A percentile compares a stretch with the other conserved stretches of the same genome.
These are phyloP conservation scores for Cebidichthys violaceus DNA, from an alignment of 2,113 vertebrate genomes.

Conservation along the genomic window DNA sequence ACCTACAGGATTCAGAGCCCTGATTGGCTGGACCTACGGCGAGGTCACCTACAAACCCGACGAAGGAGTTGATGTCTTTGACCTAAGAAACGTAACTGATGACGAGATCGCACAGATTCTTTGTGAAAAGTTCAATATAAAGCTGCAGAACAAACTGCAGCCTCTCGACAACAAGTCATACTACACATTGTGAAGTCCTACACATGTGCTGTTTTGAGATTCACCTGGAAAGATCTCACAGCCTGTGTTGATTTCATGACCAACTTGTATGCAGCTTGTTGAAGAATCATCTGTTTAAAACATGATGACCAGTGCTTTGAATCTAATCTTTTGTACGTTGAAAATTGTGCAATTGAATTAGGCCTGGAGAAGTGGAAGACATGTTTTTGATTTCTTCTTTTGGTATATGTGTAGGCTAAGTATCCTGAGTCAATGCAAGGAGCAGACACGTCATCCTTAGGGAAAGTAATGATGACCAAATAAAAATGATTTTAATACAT, in stretches of 20 bases:
- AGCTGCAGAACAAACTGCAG: conserved; percentile 76
- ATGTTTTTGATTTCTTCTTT: neutral
- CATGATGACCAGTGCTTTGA: neutral
- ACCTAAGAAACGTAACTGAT: conserved; percentile 81
- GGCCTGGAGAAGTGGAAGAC: neutral
- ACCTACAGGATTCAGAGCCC: conserved; percentile 79
- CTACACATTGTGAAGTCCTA: conserved; percentile 43
- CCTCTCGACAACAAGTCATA: conserved; percentile 67
- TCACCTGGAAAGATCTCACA: neutral
- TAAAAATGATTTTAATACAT: neutral
- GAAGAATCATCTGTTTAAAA: neutral
- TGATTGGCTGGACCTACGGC: conserved; percentile 86
- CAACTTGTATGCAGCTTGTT: neutral
- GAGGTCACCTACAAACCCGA: conserved; percentile 87
- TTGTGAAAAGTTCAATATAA: conserved; percentile 84
- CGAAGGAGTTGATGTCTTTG: conserved; percentile 84
- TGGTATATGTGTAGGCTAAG: neutral
- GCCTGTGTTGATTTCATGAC: neutral
- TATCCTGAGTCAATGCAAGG: neutral
- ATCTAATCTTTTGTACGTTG: neutral
- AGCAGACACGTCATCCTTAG: neutral
- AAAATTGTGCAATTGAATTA: neutral
- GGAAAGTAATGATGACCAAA: neutral
- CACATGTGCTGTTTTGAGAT: neutral
- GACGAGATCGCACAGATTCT: conserved; percentile 85